Evolutionary conservation across 2,888 invertebrate genomes (phyloP), one percentile per base, ranked within the genome.

Genomic region (Tupiocoris notatus): DNA sequence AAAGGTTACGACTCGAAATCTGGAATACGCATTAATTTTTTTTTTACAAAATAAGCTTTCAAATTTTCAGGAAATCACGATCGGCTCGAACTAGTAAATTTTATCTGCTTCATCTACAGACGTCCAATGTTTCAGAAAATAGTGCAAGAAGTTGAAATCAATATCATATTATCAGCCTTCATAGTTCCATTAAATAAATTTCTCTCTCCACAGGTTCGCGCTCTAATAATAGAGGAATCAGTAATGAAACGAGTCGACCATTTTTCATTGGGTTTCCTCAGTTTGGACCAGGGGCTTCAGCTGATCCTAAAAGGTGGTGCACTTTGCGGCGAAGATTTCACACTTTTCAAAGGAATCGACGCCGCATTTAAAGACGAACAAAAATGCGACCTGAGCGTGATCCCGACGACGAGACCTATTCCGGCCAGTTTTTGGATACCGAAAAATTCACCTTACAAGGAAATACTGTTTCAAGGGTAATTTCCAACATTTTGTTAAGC

Each of bases 381-480:
- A 21, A 74, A 74, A 18, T 74, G 74, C 58, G 74, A 74, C 64
- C 20, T 65, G 54, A 18, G 39, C 2, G 17, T 74, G 1, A 64
- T 74, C n/a, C 56, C 20, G 3, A 16, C 57, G 0, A 20, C 64
- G 16, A 16, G 17, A 18, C 54, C 63, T 20, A n/a, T 64, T 22
- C 57, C 57, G 16, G 54, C 74, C 2, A 21, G 20, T 18, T 25
- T 21, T 56, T 74, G 24, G 24, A 56, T 56, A n/a, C 74, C 56
- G 21, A 74, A 65, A 23, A 65, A 74, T 17, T 74, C 65, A 20
- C 63, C 23, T 1, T 63, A 74, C 57, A 59, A 61, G 22, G 74
- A 74, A 23, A 64, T 64, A 12, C 12, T 74, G 17, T 23, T 56
- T 21, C 59, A 61, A 64, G 74, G 74, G 74, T 74, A 74, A 39